Evolutionary conservation across 2,888 invertebrate genomes (phyloP).

Genomic region (Ophonus ardosiacus): DNA sequence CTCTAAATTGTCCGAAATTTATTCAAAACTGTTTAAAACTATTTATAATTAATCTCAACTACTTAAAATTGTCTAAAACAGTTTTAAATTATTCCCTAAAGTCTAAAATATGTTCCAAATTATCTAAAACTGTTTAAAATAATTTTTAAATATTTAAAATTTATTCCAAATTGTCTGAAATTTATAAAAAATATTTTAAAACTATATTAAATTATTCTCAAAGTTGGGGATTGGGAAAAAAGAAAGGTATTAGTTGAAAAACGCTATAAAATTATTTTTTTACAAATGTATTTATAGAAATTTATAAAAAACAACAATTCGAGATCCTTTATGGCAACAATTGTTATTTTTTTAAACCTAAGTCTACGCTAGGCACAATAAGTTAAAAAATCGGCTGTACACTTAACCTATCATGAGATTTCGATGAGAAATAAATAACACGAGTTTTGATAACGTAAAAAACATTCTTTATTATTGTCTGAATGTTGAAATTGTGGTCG

Average conservation of each 20-base stretch:
- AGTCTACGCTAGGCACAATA: slow-evolving; percentile 21
- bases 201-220: too few species aligned
- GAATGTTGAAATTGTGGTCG: background rate
- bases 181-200: too few species aligned
- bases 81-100: too few species aligned
- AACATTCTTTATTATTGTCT: slow-evolving; percentile 43
- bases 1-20: too few species aligned
- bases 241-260: background rate
- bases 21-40: too few species aligned
- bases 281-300: slow-evolving; percentile 58
- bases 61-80: too few species aligned
- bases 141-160: too few species aligned
- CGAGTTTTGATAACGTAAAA: slow-evolving; percentile 23
- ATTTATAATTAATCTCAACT: too few species aligned
- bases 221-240: too few species aligned
- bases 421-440: slow-evolving; percentile 12
- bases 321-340: slow-evolving; percentile 61
- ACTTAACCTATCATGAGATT: slow-evolving; percentile 22
- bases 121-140: too few species aligned
- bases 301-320: slow-evolving; percentile 59
- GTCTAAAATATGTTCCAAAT: too few species aligned
- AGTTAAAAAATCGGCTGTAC: slow-evolving; percentile 20
- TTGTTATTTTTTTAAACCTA: slow-evolving; percentile 41
- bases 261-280: slow-evolving; percentile 15
- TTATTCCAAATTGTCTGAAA: too few species aligned